A percentile compares a stretch with the other conserved stretches of the same genome.
These are phyloP conservation scores for Tenthredo amoena DNA, from an alignment of 2,888 invertebrate species.

Conservation along the genomic window DNA sequence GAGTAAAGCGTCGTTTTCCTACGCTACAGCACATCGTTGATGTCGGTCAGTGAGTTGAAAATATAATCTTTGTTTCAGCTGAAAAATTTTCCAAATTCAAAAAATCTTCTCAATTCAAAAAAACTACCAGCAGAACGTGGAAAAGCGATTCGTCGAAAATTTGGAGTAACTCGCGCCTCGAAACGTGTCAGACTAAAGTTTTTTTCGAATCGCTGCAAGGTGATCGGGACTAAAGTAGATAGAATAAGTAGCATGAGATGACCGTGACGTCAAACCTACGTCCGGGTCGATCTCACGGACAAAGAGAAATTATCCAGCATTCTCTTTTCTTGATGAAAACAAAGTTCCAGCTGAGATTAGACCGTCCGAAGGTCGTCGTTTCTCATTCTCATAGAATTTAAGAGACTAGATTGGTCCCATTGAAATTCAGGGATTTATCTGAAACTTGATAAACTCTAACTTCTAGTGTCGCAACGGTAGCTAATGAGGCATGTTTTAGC, in stretches of 20 bases:
- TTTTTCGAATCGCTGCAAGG: not conserved
- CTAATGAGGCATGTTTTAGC: not conserved
- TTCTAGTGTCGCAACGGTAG: not conserved
- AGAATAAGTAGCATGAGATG: slow-evolving; percentile 21
- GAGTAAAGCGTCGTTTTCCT: slow-evolving; percentile 93
- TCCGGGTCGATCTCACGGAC: slow-evolving; percentile 47
- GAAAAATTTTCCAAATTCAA: not conserved
- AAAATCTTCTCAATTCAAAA: not conserved
- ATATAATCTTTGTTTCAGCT: not conserved
- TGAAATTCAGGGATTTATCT: not conserved
- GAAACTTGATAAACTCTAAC: not conserved
- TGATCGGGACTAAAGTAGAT: slow-evolving; percentile 8
- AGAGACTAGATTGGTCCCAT: not conserved
- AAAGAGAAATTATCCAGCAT: slow-evolving; percentile 41
- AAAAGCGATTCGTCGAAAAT: not conserved
- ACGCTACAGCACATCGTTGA: slow-evolving; percentile 95
- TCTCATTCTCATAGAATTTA: not conserved
- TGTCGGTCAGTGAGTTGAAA: slow-evolving; percentile 83
- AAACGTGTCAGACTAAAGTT: not conserved
- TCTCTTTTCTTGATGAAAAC: slow-evolving; percentile 18
- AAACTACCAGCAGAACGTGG: too few relatives aligned
- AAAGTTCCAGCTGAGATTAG: not conserved
- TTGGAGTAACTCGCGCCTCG: not conserved
- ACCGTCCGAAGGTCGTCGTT: not conserved
- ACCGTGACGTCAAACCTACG: slow-evolving; percentile 36